Evolutionary conservation across 1,140 invertebrate genomes (phyloP).

Genomic region (Drosophila cardini): DNA sequence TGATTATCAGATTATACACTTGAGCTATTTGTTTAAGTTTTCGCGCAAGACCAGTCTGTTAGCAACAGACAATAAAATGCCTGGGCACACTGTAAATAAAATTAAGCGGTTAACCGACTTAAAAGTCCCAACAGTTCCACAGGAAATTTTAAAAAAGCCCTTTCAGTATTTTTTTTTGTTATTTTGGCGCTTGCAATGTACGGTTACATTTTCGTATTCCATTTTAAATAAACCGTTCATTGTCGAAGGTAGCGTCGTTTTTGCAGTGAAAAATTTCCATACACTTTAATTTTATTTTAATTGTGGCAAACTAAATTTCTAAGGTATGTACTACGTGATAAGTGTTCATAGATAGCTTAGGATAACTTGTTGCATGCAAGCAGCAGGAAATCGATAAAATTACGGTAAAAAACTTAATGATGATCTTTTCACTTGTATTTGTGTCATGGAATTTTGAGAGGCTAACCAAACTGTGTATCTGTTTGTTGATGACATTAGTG

Average conservation of each 20-base stretch:
- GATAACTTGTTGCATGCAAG: constrained; percentile 25
- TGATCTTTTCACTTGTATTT: constrained; percentile 42
- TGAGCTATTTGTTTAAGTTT: no score
- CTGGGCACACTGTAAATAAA: no score
- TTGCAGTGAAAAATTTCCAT: constrained; percentile 13
- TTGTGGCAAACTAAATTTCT: neutral
- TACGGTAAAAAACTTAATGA: constrained; percentile 21
- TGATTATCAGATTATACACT: no score
- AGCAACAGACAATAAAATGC: no score
- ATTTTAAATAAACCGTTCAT: constrained; percentile 59
- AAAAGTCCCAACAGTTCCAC: neutral
- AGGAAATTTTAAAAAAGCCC: no score
- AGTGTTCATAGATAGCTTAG: neutral
- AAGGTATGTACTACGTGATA: constrained; percentile 27
- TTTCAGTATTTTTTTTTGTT: neutral
- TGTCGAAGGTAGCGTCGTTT: constrained; percentile 44
- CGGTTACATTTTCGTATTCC: constrained; percentile 29
- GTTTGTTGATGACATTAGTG: constrained; percentile 18
- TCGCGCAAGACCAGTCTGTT: no score
- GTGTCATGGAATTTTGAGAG: constrained; percentile 58
- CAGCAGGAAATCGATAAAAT: constrained; percentile 32
- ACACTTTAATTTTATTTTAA: neutral
- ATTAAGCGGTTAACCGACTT: neutral
- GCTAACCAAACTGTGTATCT: constrained; percentile 23
- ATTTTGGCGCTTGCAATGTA: neutral